phyloP scores from a whole-genome alignment of 2,113 vertebrate genomes.

The Felis catus region F.catus_Fca126_mat1.0 CM031412.1:78368501-78369000 shows the following conservation, averaged over 20 bases:
- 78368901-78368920: background rate
- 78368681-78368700: background rate
- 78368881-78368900: background rate
- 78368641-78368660: background rate
- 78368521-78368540: background rate
- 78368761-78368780: background rate
- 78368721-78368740: background rate
- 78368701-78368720: background rate
- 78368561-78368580: background rate
- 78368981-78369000: background rate
- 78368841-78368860: background rate
- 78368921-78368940: background rate
- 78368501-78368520: background rate
- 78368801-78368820: background rate
- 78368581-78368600: background rate
- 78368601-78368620: background rate
- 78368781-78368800: background rate
- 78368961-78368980: background rate
- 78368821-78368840: background rate
- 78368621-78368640: background rate
- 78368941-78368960: rapidly evolving
- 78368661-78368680: background rate
- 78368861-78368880: background rate
- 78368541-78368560: background rate
- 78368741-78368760: background rate